Evolutionary conservation across 2,113 vertebrate genomes (phyloP).

Genomic region (cat (Felis catus)): F.catus_Fca126_mat1.0 CM031421.1:1336501-1337000

Average conservation of each 20-base stretch:
- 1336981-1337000: not conserved
- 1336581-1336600: not conserved
- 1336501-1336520: not conserved
- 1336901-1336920: no score
- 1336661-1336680: not conserved
- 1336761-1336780: not conserved
- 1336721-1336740: not conserved
- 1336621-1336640: not conserved
- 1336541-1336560: not conserved
- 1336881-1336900: not conserved
- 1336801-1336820: not conserved
- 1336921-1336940: accelerated
- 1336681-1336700: not conserved
- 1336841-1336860: not conserved
- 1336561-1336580: not conserved
- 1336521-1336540: not conserved
- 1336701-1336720: not conserved
- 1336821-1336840: not conserved
- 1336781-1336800: not conserved
- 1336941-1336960: not conserved
- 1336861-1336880: not conserved
- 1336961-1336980: no score
- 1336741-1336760: not conserved
- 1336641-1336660: not conserved
- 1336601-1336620: no score